These are phyloP conservation scores for Ptilorrhoa leucosticta DNA, from an alignment of 2,113 vertebrate species.

Conservation along the genomic window DNA sequence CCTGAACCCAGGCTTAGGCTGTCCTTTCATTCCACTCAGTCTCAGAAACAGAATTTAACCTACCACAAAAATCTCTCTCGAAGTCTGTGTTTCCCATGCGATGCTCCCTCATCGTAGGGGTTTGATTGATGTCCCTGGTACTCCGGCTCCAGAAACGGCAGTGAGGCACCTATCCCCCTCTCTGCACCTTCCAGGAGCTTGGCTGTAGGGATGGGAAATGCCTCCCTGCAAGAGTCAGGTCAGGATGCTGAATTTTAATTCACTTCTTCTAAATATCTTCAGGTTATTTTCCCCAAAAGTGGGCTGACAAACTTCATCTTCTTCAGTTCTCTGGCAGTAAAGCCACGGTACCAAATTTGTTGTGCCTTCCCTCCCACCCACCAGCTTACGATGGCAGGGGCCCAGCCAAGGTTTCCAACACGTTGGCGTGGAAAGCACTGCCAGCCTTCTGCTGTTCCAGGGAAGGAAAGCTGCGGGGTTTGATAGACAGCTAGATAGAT, in stretches of 20 bases:
- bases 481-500: background rate
- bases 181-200: background rate
- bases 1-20: background rate
- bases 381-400: background rate
- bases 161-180: rapidly evolving
- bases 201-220: rapidly evolving
- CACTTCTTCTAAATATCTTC: background rate
- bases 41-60: background rate
- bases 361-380: background rate
- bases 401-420: background rate
- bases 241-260: background rate
- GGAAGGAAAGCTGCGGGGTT: background rate
- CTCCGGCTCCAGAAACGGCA: background rate
- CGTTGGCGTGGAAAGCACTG: background rate
- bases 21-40: background rate
- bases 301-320: background rate
- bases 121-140: rapidly evolving
- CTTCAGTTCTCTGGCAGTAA: background rate
- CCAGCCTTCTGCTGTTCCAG: background rate
- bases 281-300: background rate
- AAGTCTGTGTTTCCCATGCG: background rate
- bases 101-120: rapidly evolving
- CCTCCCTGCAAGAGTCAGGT: background rate
- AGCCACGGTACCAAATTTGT: background rate
- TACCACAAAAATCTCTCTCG: background rate